Percentiles rank a stretch among this genome's conserved stretches.
phyloP scores from a whole-genome alignment of 2,797 vertebrate species.

The Pitangus sulphuratus region DNA sequence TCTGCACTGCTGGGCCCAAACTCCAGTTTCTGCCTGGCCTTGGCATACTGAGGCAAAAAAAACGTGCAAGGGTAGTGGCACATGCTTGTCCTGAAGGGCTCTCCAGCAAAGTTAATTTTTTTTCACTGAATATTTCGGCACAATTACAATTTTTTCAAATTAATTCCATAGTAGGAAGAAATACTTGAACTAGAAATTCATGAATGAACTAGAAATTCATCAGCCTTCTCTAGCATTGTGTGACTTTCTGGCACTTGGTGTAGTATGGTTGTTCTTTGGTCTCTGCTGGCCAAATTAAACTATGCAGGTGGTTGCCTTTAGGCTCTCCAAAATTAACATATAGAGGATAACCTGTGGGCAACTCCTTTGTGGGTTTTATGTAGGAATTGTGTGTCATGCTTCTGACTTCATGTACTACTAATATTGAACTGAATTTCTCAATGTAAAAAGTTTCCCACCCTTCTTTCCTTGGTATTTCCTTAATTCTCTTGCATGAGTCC shows the following conservation, averaged over 20 bases:
- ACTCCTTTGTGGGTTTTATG: not conserved
- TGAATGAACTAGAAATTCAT: not conserved
- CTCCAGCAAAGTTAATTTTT: not conserved
- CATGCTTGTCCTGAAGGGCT: not conserved
- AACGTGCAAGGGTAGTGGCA: accelerated
- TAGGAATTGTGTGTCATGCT: not conserved
- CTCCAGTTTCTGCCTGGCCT: not conserved
- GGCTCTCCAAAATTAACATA: not conserved
- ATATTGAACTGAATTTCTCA: not conserved
- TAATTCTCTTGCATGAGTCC: not conserved
- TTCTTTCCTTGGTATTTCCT: not conserved
- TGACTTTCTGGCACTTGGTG: not conserved
- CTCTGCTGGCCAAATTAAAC: not conserved
- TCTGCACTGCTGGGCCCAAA: accelerated
- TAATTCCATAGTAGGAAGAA: not conserved
- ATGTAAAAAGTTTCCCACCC: not conserved
- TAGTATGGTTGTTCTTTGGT: not conserved
- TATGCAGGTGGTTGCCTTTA: not conserved
- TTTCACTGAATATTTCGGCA: not conserved
- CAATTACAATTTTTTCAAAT: not conserved
- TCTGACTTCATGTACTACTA: not conserved
- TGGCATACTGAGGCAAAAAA: not conserved
- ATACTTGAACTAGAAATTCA: not conserved
- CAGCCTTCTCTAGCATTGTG: not conserved
- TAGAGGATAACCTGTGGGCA: not conserved